A percentile compares a stretch with the other conserved stretches of the same genome.
phyloP scores from a whole-genome alignment of 1,140 invertebrate genomes.

The Plutomurus gul region DNA sequence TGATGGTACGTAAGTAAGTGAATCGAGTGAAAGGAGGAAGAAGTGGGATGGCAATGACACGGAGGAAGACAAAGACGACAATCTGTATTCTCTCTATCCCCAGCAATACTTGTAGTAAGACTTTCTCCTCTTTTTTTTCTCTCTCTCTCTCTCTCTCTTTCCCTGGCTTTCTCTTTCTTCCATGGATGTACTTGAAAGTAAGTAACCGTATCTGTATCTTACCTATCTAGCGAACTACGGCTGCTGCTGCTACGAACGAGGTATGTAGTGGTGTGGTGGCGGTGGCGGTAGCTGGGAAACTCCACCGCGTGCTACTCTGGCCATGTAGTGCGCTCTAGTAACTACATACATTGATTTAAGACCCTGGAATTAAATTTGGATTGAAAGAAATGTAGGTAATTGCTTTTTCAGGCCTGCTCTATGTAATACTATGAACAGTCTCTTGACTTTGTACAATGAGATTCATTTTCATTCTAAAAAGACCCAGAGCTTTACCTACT shows the following conservation, averaged over 20 bases:
- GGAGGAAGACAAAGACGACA: constrained; percentile 5
- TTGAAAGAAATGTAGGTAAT: constrained; percentile 41
- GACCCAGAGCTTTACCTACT: too few species aligned
- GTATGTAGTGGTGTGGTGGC: too few species aligned
- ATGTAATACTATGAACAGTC: background rate
- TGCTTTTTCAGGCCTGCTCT: constrained; percentile 33
- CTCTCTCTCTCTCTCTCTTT: background rate
- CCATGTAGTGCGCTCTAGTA: background rate
- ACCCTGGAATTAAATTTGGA: constrained; percentile 40
- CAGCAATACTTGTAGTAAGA: background rate
- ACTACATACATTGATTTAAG: constrained; percentile 37
- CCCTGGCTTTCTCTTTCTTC: background rate
- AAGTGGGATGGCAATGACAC: background rate
- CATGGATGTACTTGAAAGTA: background rate
- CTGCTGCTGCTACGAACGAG: too few species aligned
- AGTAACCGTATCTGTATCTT: background rate
- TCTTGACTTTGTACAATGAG: background rate
- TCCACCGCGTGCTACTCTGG: background rate
- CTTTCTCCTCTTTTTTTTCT: background rate
- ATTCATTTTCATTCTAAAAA: background rate
- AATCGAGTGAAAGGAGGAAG: background rate
- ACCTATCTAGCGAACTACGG: background rate
- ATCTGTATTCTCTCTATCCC: background rate
- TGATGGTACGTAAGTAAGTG: background rate
- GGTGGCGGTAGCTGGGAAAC: background rate